These are phyloP conservation scores for Antechinus flavipes DNA, from an alignment of 2,113 vertebrate species.

Conservation along the genomic window DNA sequence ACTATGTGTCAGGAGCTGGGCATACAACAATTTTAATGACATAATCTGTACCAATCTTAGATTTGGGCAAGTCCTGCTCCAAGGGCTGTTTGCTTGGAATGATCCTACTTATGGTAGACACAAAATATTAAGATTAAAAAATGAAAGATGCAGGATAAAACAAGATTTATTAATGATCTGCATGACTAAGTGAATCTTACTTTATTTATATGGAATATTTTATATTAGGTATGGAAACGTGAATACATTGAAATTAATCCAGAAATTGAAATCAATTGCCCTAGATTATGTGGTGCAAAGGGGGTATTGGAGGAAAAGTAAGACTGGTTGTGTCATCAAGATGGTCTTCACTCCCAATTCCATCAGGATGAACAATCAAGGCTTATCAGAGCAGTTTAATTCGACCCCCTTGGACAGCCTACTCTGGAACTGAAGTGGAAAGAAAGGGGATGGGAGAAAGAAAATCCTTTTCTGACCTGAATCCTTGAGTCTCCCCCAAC, in stretches of 20 bases:
- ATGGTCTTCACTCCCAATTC: too few relatives aligned
- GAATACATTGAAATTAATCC: neutral
- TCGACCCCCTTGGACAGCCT: too few relatives aligned
- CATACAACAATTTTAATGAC: neutral
- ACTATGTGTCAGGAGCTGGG: too few relatives aligned
- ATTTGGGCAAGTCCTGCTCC: neutral
- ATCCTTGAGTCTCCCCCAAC: too few relatives aligned
- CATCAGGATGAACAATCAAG: too few relatives aligned
- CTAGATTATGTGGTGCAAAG: neutral
- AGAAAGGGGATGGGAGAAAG: too few relatives aligned
- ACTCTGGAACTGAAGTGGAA: too few relatives aligned
- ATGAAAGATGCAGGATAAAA: neutral
- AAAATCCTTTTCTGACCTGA: too few relatives aligned
- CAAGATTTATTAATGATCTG: neutral
- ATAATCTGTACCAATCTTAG: neutral
- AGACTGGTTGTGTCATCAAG: too few relatives aligned
- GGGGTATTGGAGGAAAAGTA: too few relatives aligned
- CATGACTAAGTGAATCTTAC: neutral
- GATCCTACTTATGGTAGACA: neutral
- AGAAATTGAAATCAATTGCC: neutral
- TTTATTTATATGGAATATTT: neutral
- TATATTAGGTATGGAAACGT: neutral
- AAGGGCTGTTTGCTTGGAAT: neutral
- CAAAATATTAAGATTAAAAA: neutral
- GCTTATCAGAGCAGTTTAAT: too few relatives aligned